phyloP scores from a whole-genome alignment of 1,140 invertebrate genomes.

The Drosophila navojoa region DNA sequence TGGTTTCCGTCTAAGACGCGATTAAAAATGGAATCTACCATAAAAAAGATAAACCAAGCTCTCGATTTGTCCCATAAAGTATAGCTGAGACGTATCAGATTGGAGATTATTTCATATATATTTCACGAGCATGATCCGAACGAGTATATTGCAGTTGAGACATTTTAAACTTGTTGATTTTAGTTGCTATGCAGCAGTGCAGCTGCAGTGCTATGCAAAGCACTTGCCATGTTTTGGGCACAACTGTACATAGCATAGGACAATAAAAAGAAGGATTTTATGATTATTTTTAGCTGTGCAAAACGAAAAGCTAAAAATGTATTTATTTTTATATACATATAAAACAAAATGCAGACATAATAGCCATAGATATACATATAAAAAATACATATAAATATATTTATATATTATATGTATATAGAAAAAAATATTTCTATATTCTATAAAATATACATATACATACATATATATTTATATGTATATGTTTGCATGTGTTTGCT shows the following conservation, averaged over 20 bases:
- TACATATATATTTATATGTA: background rate
- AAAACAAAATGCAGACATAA: slow-evolving; percentile 37
- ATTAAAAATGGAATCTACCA: too few relatives aligned
- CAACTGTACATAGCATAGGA: slow-evolving; percentile 58
- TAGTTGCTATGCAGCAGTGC: background rate
- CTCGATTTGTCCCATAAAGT: too few relatives aligned
- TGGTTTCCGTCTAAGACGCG: too few relatives aligned
- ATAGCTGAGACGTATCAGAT: too few relatives aligned
- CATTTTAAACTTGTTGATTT: background rate
- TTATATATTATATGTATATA: slow-evolving; percentile 15
- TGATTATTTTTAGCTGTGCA: slow-evolving; percentile 73
- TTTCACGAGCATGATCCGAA: too few relatives aligned
- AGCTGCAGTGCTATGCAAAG: slow-evolving; percentile 3
- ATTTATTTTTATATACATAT: background rate
- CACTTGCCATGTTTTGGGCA: slow-evolving; percentile 52
- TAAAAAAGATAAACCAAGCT: too few relatives aligned
- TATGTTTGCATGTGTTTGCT: slow-evolving; percentile 18
- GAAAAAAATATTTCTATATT: slow-evolving; percentile 47
- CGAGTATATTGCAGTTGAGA: background rate
- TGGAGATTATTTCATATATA: too few relatives aligned
- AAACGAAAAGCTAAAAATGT: slow-evolving; percentile 70
- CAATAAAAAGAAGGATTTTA: slow-evolving; percentile 45
- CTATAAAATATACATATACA: slow-evolving; percentile 19
- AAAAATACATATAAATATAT: slow-evolving; percentile 31
- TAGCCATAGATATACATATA: slow-evolving; percentile 42